phyloP scores from a whole-genome alignment of 2,797 vertebrate species.

The Hyperoplus lanceolatus region DNA sequence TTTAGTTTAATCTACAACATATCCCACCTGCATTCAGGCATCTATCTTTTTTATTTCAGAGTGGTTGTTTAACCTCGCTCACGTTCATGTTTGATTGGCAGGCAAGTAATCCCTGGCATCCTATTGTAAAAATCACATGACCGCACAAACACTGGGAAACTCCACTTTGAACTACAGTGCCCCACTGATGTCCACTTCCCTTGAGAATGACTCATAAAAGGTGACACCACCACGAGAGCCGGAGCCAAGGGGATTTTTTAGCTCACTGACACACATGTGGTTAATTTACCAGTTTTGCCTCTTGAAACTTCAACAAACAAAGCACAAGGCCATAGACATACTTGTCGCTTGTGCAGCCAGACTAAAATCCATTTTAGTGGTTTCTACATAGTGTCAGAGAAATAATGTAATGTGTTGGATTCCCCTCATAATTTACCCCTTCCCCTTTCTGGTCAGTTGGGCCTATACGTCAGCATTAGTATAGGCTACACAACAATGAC shows the following conservation, averaged over 20 bases:
- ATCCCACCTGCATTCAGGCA: no score
- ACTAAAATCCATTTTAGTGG: neutral
- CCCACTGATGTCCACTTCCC: neutral
- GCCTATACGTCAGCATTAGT: neutral
- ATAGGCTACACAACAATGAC: neutral
- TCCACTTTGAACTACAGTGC: neutral
- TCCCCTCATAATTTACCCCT: constrained; percentile 19
- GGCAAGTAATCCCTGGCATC: no score
- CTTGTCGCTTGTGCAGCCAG: neutral
- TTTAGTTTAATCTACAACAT: no score
- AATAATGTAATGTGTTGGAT: constrained; percentile 11
- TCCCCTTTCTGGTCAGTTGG: constrained; percentile 11
- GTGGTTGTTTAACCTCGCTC: no score
- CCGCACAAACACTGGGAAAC: neutral
- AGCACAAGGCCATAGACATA: neutral
- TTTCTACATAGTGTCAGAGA: neutral
- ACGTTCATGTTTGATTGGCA: no score
- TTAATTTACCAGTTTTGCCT: constrained; percentile 3
- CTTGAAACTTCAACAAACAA: neutral
- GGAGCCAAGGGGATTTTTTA: constrained; percentile 3
- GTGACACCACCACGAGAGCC: neutral
- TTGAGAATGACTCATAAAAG: constrained; percentile 23
- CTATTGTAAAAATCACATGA: no score
- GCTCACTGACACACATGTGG: no score
- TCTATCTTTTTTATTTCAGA: no score